phyloP scores from a whole-genome alignment of 2,888 invertebrate species.

The Drosophila fungiperda region DNA sequence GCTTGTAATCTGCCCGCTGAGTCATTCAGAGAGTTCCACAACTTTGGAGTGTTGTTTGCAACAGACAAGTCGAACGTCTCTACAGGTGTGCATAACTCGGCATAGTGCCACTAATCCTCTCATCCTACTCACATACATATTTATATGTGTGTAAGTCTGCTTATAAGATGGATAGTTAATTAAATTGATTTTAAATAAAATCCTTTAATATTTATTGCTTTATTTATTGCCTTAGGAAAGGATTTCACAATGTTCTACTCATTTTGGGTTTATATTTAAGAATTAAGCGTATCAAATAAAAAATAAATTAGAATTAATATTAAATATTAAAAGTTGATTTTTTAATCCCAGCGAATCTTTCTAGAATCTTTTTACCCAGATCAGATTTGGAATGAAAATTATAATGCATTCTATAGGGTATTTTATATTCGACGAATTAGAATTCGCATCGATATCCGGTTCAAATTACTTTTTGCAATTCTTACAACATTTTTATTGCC shows the following conservation, averaged over 20 bases:
- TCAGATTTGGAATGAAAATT: not conserved
- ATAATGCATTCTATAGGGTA: slow-evolving; percentile 20
- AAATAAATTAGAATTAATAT: not conserved
- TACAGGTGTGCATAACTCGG: not conserved
- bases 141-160: not conserved
- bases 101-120: not conserved
- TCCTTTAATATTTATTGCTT: not conserved
- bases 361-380: not conserved
- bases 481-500: slow-evolving; percentile 77
- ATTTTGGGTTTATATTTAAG: not conserved
- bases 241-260: not conserved
- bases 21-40: slow-evolving; percentile 24
- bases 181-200: not conserved
- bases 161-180: not conserved
- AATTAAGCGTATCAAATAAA: not conserved
- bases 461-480: slow-evolving; percentile 67
- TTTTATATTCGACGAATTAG: not conserved
- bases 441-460: slow-evolving; percentile 2
- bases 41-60: slow-evolving; percentile 18
- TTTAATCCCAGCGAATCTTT: not conserved
- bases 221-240: not conserved
- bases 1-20: slow-evolving; percentile 68
- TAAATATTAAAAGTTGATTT: not conserved
- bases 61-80: not conserved
- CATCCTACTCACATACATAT: not conserved